Conservation (phyloP, 2,888 invertebrate species). For the Podabrus alpinus region DNA sequence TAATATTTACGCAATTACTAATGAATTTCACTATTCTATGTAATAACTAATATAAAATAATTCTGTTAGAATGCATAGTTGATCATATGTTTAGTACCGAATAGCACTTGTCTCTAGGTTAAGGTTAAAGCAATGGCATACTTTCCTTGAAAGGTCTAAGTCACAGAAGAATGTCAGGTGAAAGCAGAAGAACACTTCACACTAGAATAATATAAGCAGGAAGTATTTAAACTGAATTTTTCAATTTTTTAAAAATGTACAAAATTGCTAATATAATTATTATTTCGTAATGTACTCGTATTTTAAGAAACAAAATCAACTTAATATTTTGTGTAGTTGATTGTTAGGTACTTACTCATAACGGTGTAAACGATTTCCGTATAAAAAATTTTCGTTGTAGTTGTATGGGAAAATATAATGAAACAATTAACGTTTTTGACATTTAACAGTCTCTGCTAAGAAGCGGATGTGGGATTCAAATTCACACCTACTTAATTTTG, state of each 20-base stretch:
- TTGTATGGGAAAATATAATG: background rate
- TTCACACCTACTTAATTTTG: background rate
- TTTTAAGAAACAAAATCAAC: background rate
- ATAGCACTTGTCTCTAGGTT: constrained; percentile 44
- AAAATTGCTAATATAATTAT: background rate
- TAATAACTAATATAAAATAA: background rate
- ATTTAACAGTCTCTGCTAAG: background rate
- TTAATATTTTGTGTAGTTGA: background rate
- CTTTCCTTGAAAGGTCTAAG: constrained; percentile 57
- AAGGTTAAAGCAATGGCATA: constrained; percentile 55
- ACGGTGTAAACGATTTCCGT: background rate
- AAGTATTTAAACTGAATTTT: constrained; percentile 4
- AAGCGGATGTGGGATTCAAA: background rate
- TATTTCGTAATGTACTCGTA: background rate
- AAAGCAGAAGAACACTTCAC: constrained; percentile 47
- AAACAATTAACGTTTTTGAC: background rate
- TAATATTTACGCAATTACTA: background rate
- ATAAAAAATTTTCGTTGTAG: background rate
- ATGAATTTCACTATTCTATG: background rate
- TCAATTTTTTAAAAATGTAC: background rate
- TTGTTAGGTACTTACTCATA: background rate
- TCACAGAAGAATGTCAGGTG: constrained; percentile 52
- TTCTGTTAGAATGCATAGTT: background rate
- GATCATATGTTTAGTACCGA: background rate
- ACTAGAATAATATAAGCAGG: constrained; percentile 29